phyloP scores from a whole-genome alignment of 2,113 vertebrate species.

The Nicator chloris region DNA sequence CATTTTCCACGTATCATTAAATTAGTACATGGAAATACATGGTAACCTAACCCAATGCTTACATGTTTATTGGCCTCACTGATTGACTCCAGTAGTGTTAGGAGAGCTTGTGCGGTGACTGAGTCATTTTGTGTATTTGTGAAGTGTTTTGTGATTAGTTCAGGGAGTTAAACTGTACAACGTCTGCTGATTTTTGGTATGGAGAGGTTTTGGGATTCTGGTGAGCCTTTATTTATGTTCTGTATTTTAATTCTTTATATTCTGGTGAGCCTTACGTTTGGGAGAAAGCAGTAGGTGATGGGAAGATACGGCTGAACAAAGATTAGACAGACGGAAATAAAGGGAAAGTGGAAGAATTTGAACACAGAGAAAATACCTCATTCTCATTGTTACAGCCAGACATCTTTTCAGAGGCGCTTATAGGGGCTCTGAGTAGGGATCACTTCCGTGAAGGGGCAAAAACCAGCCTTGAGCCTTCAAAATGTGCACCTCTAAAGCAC shows the following conservation, averaged over 20 bases:
- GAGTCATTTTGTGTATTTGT: not conserved
- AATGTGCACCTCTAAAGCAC: not conserved
- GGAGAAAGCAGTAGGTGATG: not conserved
- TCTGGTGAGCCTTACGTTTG: not conserved
- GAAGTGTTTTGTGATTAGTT: not conserved
- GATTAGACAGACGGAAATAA: not conserved
- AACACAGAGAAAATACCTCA: not conserved
- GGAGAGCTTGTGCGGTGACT: not conserved
- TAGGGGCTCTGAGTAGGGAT: not conserved
- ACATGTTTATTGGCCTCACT: not conserved
- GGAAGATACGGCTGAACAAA: not conserved
- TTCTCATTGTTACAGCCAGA: not conserved
- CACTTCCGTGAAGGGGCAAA: not conserved
- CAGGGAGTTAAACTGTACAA: not conserved
- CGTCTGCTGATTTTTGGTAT: not conserved
- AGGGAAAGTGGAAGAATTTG: not conserved
- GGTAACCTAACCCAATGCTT: not conserved
- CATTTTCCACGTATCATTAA: not conserved
- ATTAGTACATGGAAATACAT: not conserved
- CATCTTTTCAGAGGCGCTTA: not conserved
- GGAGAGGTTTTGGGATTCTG: not conserved
- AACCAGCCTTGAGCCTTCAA: not conserved
- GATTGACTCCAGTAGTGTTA: accelerated
- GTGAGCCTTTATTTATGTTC: no score
- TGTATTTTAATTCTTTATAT: no score